phyloP scores from a whole-genome alignment of 1,140 invertebrate species.

The Cotesia vestalis region DNA sequence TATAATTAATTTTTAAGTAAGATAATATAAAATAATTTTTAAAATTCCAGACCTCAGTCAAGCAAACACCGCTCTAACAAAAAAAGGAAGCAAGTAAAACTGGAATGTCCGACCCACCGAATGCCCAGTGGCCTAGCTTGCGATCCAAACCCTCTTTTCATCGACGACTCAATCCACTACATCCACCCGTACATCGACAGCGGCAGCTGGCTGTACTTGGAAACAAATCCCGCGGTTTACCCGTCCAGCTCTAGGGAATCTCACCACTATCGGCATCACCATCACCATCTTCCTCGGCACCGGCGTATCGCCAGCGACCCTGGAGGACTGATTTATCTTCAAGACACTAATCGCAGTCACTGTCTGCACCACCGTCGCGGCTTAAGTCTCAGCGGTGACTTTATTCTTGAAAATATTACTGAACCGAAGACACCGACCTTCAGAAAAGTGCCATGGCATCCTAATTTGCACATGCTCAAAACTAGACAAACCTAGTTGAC shows the following conservation, averaged over 20 bases:
- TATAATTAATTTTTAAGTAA: no score
- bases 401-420: constrained; percentile 33
- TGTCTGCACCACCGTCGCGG: constrained; percentile 45
- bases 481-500: constrained; percentile 51
- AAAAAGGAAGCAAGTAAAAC: constrained; percentile 36
- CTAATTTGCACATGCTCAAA: constrained; percentile 65
- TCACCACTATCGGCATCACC: constrained; percentile 34
- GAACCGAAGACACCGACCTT: constrained; percentile 54
- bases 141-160: constrained; percentile 18
- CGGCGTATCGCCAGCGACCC: constrained; percentile 53
- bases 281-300: constrained; percentile 39
- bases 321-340: constrained; percentile 36
- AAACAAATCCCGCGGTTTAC: constrained; percentile 44
- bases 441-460: constrained; percentile 66
- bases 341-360: constrained; percentile 30
- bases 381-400: constrained; percentile 46
- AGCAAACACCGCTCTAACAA: constrained; percentile 21
- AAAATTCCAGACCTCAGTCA: constrained; percentile 37
- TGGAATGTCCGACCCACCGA: constrained; percentile 32
- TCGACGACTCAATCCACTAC: constrained; percentile 34
- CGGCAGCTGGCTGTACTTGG: constrained; percentile 56
- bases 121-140: constrained; percentile 27
- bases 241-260: constrained; percentile 31
- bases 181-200: constrained; percentile 50
- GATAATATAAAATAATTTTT: constrained; percentile 22